A percentile compares a stretch with the other conserved stretches of the same genome.
Conservation (phyloP, 2,797 vertebrate species). For the Crossoptilon crossoptilon region DNA sequence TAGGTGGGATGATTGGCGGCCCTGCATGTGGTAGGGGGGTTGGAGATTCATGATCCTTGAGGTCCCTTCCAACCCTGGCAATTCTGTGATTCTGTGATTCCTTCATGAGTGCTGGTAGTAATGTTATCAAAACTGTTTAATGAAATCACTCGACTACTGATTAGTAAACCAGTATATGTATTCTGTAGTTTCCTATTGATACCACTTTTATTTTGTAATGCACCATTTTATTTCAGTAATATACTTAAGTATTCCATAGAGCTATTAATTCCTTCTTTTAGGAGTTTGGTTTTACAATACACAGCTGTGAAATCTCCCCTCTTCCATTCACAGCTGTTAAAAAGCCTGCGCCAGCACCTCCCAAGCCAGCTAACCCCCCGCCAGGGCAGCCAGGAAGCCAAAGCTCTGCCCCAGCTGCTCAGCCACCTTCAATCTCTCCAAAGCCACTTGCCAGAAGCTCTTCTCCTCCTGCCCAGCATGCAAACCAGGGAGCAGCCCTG, state of each 20-base stretch:
- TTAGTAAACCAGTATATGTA: fast-evolving
- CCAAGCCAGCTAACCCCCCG: constrained; percentile 91
- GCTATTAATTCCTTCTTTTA: neutral
- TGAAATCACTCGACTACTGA: neutral
- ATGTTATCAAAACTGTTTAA: neutral
- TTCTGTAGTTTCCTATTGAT: neutral
- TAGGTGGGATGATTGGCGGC: no score
- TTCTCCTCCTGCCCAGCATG: constrained; percentile 80
- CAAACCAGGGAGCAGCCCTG: constrained; percentile 77
- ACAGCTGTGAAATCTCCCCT: neutral
- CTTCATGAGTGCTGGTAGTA: neutral
- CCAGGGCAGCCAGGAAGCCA: constrained; percentile 85
- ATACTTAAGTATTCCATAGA: neutral
- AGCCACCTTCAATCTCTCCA: constrained; percentile 83
- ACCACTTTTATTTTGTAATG: neutral
- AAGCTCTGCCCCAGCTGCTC: constrained; percentile 73
- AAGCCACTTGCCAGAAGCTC: constrained; percentile 83
- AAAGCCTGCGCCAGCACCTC: constrained; percentile 96
- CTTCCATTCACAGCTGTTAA: constrained; percentile 86
- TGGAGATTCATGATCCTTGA: no score
- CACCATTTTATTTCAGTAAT: neutral
- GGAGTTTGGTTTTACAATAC: neutral
- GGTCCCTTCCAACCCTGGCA: no score
- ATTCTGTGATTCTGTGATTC: no score
- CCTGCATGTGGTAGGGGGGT: no score